phyloP scores from a whole-genome alignment of 2,888 invertebrate genomes.

The Drosophila percnosoma region DNA sequence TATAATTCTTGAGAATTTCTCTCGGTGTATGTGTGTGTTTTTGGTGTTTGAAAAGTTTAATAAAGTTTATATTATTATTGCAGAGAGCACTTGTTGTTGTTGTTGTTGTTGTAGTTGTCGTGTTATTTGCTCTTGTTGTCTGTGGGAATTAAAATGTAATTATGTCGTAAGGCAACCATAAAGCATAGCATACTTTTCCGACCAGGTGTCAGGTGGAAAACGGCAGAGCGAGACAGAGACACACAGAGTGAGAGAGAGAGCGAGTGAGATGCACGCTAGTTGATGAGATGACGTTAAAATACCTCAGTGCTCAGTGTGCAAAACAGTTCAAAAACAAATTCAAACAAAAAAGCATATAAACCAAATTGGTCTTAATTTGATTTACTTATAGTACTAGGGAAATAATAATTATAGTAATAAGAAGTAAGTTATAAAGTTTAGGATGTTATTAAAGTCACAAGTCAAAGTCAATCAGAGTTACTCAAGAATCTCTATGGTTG shows the following conservation, averaged over 20 bases:
- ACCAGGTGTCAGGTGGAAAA: slow-evolving; percentile 41
- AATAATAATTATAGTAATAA: background rate
- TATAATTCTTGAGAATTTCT: slow-evolving; percentile 76
- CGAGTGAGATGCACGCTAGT: slow-evolving; percentile 22
- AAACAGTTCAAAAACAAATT: background rate
- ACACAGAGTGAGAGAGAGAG: background rate
- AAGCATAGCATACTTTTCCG: slow-evolving; percentile 51
- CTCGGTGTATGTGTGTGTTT: slow-evolving; percentile 14
- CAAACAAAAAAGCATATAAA: background rate
- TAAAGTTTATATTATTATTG: slow-evolving; percentile 68
- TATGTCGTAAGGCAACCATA: slow-evolving; percentile 59
- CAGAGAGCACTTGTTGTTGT: slow-evolving; percentile 27
- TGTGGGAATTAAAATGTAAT: slow-evolving; percentile 75
- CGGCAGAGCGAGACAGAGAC: background rate
- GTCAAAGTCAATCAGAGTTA: background rate
- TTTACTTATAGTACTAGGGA: background rate
- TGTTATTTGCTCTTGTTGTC: slow-evolving; percentile 65
- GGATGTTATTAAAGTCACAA: background rate
- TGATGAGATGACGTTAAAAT: slow-evolving; percentile 35
- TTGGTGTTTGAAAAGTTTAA: slow-evolving; percentile 55
- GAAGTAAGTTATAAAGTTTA: too few relatives aligned
- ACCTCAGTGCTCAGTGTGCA: slow-evolving; percentile 5
- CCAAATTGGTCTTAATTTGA: background rate
- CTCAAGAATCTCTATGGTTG: slow-evolving; percentile 14
- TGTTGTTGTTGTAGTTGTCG: slow-evolving; percentile 38